These are phyloP conservation scores for Trematomus bernacchii DNA, from an alignment of 2,797 vertebrate genomes.

Conservation along the genomic window DNA sequence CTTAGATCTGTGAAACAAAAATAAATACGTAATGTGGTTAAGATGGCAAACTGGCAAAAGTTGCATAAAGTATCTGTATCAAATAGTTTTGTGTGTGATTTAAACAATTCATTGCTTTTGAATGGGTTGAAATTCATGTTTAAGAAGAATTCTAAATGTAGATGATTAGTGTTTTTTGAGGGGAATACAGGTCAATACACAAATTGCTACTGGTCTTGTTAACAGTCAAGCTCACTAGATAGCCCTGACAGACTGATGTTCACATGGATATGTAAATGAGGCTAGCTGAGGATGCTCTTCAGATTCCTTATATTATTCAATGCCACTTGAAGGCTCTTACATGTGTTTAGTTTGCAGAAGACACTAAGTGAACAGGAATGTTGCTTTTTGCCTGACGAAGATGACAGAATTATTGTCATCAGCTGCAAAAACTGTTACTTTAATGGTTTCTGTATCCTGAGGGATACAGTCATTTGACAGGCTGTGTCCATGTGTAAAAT, in stretches of 20 bases:
- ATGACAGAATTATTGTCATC: too few relatives aligned
- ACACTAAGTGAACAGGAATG: background rate
- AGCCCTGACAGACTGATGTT: too few relatives aligned
- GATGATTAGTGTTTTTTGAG: background rate
- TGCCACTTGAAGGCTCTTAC: background rate
- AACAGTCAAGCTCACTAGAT: background rate
- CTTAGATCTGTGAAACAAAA: background rate
- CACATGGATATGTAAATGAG: background rate
- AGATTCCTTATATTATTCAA: background rate
- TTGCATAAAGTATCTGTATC: background rate
- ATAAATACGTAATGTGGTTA: background rate
- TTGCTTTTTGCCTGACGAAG: too few relatives aligned
- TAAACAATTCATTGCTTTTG: background rate
- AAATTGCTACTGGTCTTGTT: background rate
- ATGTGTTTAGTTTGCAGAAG: background rate
- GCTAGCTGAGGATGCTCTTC: background rate
- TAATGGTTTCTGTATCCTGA: too few relatives aligned
- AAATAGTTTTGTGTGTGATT: background rate
- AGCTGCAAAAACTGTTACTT: too few relatives aligned
- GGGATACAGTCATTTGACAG: too few relatives aligned
- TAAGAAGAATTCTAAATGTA: background rate
- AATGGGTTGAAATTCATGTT: background rate
- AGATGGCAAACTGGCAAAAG: background rate
- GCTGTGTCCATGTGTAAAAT: too few relatives aligned
- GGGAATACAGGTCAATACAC: background rate